Evolutionary conservation across 2,797 vertebrate genomes (phyloP).

Genomic region (Melanotaenia trifasciata): DNA sequence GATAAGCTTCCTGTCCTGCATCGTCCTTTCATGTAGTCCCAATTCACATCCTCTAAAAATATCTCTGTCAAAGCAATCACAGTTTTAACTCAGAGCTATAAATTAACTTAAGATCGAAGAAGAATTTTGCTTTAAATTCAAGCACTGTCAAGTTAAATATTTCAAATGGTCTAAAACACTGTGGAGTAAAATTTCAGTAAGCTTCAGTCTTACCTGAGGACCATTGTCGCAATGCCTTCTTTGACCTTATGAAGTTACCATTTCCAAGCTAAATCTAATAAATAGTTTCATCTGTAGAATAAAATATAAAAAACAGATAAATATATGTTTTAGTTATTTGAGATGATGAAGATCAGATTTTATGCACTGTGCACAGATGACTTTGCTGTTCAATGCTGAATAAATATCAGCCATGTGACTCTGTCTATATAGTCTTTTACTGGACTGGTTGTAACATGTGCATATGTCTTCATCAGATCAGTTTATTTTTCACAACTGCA

Average conservation of each 20-base stretch:
- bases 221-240: constrained; percentile 2
- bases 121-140: constrained; percentile 42
- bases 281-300: background rate
- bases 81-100: constrained; percentile 52
- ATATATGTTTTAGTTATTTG: constrained; percentile 18
- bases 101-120: constrained; percentile 56
- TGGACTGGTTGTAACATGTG: background rate
- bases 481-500: background rate
- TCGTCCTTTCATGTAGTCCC: constrained; percentile 54
- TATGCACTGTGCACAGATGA: background rate
- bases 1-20: constrained; percentile 54
- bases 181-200: background rate
- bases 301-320: constrained; percentile 10
- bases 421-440: background rate
- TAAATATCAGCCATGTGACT: background rate
- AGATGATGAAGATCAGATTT: constrained; percentile 4
- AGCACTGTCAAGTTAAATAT: constrained; percentile 44
- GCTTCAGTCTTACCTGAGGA: constrained; percentile 10
- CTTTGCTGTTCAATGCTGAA: background rate
- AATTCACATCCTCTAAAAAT: constrained; percentile 57
- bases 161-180: constrained; percentile 25
- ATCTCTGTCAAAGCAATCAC: constrained; percentile 52
- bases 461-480: background rate
- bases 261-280: constrained; percentile 4
- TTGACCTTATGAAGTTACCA: constrained; percentile 22